Percentiles rank a stretch among this genome's conserved stretches.
These are phyloP conservation scores for Anomalospiza imberbis DNA, from an alignment of 2,797 vertebrate genomes.

Conservation along the genomic window DNA sequence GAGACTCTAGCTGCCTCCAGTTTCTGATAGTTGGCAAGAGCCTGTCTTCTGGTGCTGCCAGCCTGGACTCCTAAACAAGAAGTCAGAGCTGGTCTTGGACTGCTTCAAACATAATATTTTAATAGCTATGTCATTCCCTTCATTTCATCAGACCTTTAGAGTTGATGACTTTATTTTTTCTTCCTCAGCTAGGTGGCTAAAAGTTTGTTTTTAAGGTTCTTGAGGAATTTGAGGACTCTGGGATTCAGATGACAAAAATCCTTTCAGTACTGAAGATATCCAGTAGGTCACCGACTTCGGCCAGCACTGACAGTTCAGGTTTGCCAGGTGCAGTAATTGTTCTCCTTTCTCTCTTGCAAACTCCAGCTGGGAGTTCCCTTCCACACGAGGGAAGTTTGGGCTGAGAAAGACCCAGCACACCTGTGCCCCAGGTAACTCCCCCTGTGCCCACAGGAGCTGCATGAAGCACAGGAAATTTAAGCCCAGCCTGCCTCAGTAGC, in stretches of 20 bases:
- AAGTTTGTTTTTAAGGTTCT: background rate
- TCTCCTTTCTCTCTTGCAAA: background rate
- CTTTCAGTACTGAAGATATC: background rate
- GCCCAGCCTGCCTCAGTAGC: background rate
- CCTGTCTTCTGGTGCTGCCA: background rate
- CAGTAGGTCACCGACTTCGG: background rate
- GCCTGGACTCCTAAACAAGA: background rate
- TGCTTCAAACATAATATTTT: background rate
- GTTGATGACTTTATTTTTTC: background rate
- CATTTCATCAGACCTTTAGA: background rate
- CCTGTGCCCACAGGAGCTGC: background rate
- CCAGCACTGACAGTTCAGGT: background rate
- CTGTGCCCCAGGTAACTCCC: background rate
- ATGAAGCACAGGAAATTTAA: background rate
- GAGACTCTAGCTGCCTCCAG: background rate
- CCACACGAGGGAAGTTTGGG: background rate
- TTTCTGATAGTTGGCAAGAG: background rate
- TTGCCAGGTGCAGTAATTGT: background rate
- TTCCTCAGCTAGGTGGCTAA: background rate
- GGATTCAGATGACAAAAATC: background rate
- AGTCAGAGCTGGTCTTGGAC: background rate
- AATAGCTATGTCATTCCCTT: background rate
- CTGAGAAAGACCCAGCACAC: background rate
- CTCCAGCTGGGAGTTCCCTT: background rate
- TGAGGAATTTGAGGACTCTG: background rate